These are phyloP conservation scores for Epicampocera succincta DNA, from an alignment of 2,888 invertebrate species.

Conservation along the genomic window DNA sequence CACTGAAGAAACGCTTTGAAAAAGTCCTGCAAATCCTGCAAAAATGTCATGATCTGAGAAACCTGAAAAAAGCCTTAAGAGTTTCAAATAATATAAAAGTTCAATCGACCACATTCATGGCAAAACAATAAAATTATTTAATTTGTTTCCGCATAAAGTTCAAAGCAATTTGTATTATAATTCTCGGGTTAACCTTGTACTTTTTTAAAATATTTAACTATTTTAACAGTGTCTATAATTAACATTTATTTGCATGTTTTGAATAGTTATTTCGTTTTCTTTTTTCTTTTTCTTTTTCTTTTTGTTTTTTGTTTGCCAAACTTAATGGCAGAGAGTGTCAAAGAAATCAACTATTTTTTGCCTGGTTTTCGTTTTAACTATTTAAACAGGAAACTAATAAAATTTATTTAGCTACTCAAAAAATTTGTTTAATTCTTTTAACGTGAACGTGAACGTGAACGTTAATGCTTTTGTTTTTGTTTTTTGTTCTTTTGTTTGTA, in stretches of 20 bases:
- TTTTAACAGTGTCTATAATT: constrained; percentile 49
- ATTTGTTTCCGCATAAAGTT: neutral
- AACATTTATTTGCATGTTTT: constrained; percentile 11
- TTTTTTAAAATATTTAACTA: constrained; percentile 50
- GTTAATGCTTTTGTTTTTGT: no score
- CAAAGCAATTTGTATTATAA: constrained; percentile 49
- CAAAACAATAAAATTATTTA: no score
- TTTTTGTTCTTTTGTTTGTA: constrained; percentile 35
- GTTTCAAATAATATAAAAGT: no score
- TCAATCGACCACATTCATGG: no score
- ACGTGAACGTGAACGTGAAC: no score
- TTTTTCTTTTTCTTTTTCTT: no score
- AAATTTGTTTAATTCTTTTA: constrained; percentile 42
- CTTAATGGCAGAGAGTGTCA: constrained; percentile 29
- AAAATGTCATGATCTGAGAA: no score
- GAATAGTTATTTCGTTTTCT: no score
- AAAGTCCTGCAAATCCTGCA: no score
- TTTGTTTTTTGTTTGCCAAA: constrained; percentile 41
- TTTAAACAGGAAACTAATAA: constrained; percentile 42
- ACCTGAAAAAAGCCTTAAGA: no score
- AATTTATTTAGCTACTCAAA: constrained; percentile 53
- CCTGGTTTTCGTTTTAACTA: constrained; percentile 32
- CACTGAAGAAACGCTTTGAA: no score
- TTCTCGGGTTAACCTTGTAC: constrained; percentile 2
- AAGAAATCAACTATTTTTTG: constrained; percentile 44